Percentiles rank a stretch among this genome's conserved stretches.
Evolutionary conservation across 2,797 vertebrate species (phyloP).

Genomic region (Mormyrops boulengeri): DNA sequence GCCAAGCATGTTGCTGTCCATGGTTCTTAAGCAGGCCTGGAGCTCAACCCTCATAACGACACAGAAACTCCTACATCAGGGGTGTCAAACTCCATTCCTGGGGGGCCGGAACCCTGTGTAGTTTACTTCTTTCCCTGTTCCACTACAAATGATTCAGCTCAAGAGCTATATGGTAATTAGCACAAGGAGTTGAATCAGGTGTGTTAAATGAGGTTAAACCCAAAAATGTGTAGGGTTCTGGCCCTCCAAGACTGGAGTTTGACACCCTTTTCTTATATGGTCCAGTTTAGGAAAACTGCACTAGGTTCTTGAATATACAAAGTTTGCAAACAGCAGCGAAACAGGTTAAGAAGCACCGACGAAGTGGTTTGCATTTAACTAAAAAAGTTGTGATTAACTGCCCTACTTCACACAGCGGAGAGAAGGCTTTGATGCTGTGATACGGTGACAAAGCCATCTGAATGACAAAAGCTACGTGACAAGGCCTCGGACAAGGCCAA

Average conservation of each 20-base stretch:
- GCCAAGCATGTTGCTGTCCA: constrained; percentile 38
- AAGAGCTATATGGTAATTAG: not conserved
- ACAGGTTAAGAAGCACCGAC: not conserved
- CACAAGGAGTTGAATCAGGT: not conserved
- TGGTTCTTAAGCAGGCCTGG: constrained; percentile 35
- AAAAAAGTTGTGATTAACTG: not conserved
- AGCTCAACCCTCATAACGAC: not conserved
- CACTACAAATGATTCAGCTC: not conserved
- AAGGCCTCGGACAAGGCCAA: not conserved
- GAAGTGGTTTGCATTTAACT: not conserved
- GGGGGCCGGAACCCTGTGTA: not conserved
- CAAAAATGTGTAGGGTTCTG: not conserved
- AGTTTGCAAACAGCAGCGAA: not conserved
- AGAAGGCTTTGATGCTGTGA: not conserved
- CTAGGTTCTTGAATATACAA: not conserved
- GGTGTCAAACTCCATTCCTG: not conserved
- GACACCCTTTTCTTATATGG: not conserved
- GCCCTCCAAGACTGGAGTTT: not conserved
- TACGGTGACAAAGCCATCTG: not conserved
- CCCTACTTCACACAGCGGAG: not conserved
- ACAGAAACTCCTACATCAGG: not conserved
- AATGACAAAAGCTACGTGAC: not conserved
- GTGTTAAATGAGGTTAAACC: not conserved
- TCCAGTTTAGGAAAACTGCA: not conserved
- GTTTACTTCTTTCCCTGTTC: not conserved